phyloP scores from a whole-genome alignment of 1,140 invertebrate species.

The Trachelipus rathkii region DNA sequence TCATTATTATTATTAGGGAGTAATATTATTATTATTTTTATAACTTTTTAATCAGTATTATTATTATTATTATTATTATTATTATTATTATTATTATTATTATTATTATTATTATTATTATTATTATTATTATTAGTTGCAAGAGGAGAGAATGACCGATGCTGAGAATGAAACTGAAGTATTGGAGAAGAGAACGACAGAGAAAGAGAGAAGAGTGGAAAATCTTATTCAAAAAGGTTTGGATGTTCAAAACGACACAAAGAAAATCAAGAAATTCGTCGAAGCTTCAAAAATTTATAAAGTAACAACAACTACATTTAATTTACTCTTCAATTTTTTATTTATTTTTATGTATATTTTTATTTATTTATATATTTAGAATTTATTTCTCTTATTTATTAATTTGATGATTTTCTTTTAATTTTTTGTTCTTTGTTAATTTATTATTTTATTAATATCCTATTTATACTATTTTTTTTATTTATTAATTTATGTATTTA shows the following conservation, averaged over 20 bases:
- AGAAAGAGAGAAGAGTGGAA: not conserved
- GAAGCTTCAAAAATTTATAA: not conserved
- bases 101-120: too few relatives aligned
- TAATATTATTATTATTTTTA: too few relatives aligned
- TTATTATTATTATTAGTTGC: not conserved
- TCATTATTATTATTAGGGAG: too few relatives aligned
- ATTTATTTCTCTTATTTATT: not conserved
- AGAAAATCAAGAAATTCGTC: not conserved
- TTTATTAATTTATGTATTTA: too few relatives aligned
- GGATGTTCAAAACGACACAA: not conserved
- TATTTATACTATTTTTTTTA: too few relatives aligned
- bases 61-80: too few relatives aligned
- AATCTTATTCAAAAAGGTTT: not conserved
- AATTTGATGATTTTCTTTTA: not conserved
- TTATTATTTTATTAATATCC: too few relatives aligned
- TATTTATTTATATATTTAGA: not conserved
- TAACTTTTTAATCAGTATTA: too few relatives aligned
- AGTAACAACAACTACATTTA: not conserved
- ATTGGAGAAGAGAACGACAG: not conserved
- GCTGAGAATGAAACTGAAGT: not conserved
- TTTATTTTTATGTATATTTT: not conserved
- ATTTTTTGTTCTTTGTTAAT: too few relatives aligned
- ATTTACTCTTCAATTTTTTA: not conserved
- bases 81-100: too few relatives aligned
- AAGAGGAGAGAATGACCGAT: not conserved